Evolutionary conservation across 2,888 invertebrate species (phyloP).

Genomic region (Ashinkailepas kermadecensis): DNA sequence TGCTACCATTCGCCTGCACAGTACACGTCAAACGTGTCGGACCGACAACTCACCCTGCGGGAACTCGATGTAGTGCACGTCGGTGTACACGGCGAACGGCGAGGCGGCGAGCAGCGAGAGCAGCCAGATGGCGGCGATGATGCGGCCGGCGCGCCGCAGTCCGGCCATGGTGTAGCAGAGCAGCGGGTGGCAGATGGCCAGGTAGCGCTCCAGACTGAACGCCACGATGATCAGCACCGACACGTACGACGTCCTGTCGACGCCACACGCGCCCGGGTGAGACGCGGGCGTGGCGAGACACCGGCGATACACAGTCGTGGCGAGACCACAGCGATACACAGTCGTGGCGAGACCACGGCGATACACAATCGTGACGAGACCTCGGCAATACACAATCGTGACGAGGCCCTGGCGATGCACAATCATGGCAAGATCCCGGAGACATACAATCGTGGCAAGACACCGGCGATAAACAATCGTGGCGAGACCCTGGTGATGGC

Average conservation of each 20-base stretch:
- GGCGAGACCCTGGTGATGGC: too few relatives aligned
- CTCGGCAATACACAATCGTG: too few relatives aligned
- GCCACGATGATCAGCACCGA: constrained; percentile 86
- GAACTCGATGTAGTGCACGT: constrained; percentile 64
- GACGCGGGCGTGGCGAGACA: too few relatives aligned
- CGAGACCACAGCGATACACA: too few relatives aligned
- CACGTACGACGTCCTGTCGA: constrained; percentile 64
- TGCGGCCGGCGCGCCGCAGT: constrained; percentile 67
- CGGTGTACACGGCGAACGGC: constrained; percentile 55
- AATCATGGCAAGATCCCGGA: too few relatives aligned
- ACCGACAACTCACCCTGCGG: constrained; percentile 49
- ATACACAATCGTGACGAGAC: too few relatives aligned
- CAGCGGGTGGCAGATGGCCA: constrained; percentile 84
- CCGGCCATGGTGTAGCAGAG: constrained; percentile 75
- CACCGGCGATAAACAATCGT: too few relatives aligned
- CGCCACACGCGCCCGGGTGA: background rate
- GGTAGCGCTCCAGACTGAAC: constrained; percentile 81
- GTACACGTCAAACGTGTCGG: background rate
- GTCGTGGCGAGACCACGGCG: too few relatives aligned
- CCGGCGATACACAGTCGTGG: too few relatives aligned
- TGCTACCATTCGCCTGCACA: too few relatives aligned
- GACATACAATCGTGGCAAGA: too few relatives aligned
- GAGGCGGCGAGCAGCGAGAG: constrained; percentile 62
- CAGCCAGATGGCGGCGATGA: constrained; percentile 69
- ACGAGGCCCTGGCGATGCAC: too few relatives aligned